phyloP scores from a whole-genome alignment of 2,113 vertebrate genomes.

The Tyrannus savana region DNA sequence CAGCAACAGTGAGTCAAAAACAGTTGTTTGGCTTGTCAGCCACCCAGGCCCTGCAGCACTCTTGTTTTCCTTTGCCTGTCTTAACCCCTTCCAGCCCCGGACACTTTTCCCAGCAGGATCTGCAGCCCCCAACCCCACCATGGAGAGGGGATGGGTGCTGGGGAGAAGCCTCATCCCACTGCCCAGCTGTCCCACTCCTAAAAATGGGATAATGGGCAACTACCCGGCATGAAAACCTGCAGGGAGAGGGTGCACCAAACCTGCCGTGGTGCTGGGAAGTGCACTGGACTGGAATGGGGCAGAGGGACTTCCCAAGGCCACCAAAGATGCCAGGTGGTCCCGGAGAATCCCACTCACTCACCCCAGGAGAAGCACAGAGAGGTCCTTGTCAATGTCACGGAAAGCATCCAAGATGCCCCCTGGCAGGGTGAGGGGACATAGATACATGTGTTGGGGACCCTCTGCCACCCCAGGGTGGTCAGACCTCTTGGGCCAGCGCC shows the following conservation, averaged over 20 bases:
- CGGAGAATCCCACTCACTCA: neutral
- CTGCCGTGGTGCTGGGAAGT: neutral
- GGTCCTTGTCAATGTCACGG: too few species aligned
- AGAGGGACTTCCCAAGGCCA: neutral
- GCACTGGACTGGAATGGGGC: fast-evolving
- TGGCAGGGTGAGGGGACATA: fast-evolving
- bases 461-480: fast-evolving
- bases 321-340: neutral
- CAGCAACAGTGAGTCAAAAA: conserved; percentile 65
- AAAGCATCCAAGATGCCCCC: neutral
- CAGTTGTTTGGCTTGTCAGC: conserved; percentile 69
- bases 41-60: conserved; percentile 64
- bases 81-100: conserved; percentile 37
- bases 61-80: conserved; percentile 29
- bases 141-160: fast-evolving
- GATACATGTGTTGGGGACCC: neutral
- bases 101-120: neutral
- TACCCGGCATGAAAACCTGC: fast-evolving
- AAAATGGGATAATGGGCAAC: fast-evolving
- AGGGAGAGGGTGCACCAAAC: neutral
- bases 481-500: neutral
- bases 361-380: neutral
- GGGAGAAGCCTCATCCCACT: neutral
- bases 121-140: fast-evolving
- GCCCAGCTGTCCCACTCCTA: neutral